Base-by-base conservation (phyloP, 1,140 invertebrate species). In the Acromyrmex charruanus region DNA sequence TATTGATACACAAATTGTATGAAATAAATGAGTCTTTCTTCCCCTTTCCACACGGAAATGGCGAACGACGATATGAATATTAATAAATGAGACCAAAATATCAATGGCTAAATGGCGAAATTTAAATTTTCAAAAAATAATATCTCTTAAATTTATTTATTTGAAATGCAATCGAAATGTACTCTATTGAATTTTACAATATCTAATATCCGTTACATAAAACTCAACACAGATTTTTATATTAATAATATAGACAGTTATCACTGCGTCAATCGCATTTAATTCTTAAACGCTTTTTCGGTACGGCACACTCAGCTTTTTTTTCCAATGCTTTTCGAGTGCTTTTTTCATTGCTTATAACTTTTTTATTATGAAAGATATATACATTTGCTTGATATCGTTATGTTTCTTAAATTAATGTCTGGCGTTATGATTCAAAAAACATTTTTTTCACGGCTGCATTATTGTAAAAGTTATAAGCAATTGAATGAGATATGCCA, bases 1-100 rank as follows among this genome's bases (percentile, higher is more conserved):
- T 16, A 51, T n/a, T 28, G 53, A 82, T 59, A 49, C 12, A 49
- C 35, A 61, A 82, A 72, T 51, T 18, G 21, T 31, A 21, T 59
- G 25, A 61, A 49, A 59, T 59, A 28, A 58, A 10, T 21, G 35
- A 31, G 12, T 59, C 53, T 55, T 39, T 69, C 3, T 31, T 31
- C 49, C 49, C n/a, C 2, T 68, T 6, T 9, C 4, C 25, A 63
- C 21, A 51, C 21, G 21, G 21, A 14, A n/a, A 44, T 1, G 9
- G 9, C 39, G n/a, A 21, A 39, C 4, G 18, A 44, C 10, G 18
- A 44, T 21, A 10, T 6, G 21, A 3, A 21, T 39, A 31, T 55
- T 55, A 49, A 63, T 44, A 58, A 72, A 81, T 39, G 16, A 58
- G 16, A 58, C 28, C 14, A 3, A 16, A 5, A 21, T 14, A n/a